phyloP scores from a whole-genome alignment of 92 coral and sea anemone species.

The Bergia sp. region DNA sequence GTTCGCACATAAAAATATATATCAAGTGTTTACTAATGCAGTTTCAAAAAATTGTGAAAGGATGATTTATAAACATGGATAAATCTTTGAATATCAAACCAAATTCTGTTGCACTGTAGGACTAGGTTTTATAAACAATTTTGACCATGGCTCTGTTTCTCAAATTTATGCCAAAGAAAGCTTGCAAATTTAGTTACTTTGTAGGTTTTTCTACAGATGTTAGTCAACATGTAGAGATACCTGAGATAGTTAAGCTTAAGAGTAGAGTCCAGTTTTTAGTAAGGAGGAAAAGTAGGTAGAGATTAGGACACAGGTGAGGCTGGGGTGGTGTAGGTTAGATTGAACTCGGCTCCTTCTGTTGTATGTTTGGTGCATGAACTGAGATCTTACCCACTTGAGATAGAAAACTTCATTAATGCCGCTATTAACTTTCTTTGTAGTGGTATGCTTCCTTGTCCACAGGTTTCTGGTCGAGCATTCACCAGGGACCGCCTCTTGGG shows the following conservation, averaged over 20 bases:
- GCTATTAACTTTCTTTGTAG: conserved; percentile 43
- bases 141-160: no score
- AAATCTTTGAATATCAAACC: no score
- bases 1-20: no score
- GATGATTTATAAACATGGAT: no score
- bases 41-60: no score
- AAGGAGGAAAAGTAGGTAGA: no score
- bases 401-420: background rate
- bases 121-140: no score
- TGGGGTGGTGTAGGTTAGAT: background rate
- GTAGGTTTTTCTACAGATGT: conserved; percentile 46
- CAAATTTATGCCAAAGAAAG: no score
- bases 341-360: background rate
- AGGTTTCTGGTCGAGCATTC: conserved; percentile 49
- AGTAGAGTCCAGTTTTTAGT: no score
- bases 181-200: background rate
- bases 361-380: background rate
- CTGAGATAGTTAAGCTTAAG: background rate
- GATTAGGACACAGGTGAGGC: background rate
- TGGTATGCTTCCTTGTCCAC: conserved; percentile 47
- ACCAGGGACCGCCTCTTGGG: conserved; percentile 34
- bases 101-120: no score
- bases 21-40: no score
- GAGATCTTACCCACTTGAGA: background rate
- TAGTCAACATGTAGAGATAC: background rate